These are phyloP conservation scores for Synergus japonicus DNA, from an alignment of 2,888 invertebrate genomes.

Conservation along the genomic window DNA sequence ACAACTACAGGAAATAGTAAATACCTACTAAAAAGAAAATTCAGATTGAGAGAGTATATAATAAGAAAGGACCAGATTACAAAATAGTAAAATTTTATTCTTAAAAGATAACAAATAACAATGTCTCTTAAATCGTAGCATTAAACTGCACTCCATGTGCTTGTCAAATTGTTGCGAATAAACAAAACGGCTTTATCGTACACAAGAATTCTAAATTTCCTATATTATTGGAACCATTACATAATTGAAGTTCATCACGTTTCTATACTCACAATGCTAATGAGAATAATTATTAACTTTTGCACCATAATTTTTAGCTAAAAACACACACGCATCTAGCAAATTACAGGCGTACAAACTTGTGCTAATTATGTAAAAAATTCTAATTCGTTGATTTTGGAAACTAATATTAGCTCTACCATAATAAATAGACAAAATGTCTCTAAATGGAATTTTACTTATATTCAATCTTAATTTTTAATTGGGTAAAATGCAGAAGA, in stretches of 20 bases:
- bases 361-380: neutral
- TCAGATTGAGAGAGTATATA: too few relatives aligned
- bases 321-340: conserved; percentile 12
- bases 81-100: conserved; percentile 71
- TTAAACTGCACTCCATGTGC: conserved; percentile 49
- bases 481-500: neutral
- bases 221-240: neutral
- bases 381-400: conserved; percentile 13
- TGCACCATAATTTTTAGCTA: conserved; percentile 6
- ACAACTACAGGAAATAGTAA: too few relatives aligned
- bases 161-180: neutral
- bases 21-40: too few relatives aligned
- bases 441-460: neutral
- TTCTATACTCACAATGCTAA: neutral
- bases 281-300: neutral
- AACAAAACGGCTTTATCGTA: neutral
- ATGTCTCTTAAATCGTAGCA: conserved; percentile 59
- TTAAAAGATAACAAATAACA: conserved; percentile 71
- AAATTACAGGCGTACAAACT: neutral
- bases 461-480: neutral
- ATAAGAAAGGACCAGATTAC: conserved; percentile 47
- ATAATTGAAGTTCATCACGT: conserved; percentile 17
- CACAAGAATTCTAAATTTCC: neutral
- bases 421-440: neutral
- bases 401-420: neutral